These are phyloP conservation scores for Cyprinus carpio DNA, from an alignment of 2,113 vertebrate species.

Conservation along the genomic window DNA sequence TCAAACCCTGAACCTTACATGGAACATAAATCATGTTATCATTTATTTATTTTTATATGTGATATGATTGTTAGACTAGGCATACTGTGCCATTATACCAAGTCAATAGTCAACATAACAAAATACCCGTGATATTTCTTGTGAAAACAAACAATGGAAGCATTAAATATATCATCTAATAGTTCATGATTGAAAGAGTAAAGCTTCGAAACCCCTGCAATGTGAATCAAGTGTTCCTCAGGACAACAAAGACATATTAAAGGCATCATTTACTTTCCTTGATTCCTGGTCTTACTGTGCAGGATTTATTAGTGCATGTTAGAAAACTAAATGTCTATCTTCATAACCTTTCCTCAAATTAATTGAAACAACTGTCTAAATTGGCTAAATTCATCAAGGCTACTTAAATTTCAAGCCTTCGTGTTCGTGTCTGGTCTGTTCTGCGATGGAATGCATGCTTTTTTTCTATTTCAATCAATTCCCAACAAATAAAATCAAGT, in stretches of 20 bases:
- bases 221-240: background rate
- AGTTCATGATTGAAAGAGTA: background rate
- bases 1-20: background rate
- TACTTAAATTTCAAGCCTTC: background rate
- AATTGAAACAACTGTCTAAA: background rate
- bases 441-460: background rate
- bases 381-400: background rate
- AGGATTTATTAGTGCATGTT: background rate
- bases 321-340: background rate
- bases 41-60: too few relatives aligned
- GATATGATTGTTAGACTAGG: background rate
- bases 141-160: background rate
- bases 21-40: background rate
- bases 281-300: background rate
- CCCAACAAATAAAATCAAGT: slow-evolving; percentile 18
- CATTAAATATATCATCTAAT: background rate
- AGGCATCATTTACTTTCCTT: background rate
- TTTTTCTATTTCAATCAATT: slow-evolving; percentile 44
- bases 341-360: background rate
- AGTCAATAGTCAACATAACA: background rate
- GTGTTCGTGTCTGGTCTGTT: background rate
- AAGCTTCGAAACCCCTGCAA: background rate
- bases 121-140: background rate
- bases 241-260: slow-evolving; percentile 21
- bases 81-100: background rate